phyloP scores from a whole-genome alignment of 2,797 vertebrate species.

The Bradypus variegatus region DNA sequence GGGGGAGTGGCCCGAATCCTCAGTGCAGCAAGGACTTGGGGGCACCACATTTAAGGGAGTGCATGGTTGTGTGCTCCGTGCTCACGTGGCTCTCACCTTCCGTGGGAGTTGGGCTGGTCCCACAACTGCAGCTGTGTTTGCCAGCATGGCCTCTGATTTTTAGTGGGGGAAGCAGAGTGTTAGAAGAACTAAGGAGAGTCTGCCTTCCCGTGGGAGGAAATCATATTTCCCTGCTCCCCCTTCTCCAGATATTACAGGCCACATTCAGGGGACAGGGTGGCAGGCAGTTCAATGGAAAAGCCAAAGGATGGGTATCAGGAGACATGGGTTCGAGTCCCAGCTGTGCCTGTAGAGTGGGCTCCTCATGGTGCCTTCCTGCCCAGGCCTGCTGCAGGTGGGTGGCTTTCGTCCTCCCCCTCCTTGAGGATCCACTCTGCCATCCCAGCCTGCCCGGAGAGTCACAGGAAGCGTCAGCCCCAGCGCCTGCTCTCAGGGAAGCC shows the following conservation, averaged over 20 bases:
- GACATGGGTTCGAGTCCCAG: background rate
- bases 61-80: fast-evolving
- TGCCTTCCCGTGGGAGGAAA: background rate
- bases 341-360: background rate
- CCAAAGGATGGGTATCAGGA: background rate
- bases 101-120: background rate
- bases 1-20: conserved; percentile 1
- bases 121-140: background rate
- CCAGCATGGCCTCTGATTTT: background rate
- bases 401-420: background rate
- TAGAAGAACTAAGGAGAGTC: background rate
- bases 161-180: background rate
- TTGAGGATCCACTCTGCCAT: background rate
- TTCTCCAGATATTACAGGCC: background rate
- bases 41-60: background rate
- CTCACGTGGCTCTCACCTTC: background rate
- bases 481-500: background rate
- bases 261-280: background rate
- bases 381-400: background rate
- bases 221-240: background rate
- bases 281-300: background rate
- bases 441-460: background rate
- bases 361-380: background rate
- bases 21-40: fast-evolving
- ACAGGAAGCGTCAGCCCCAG: background rate